A percentile compares a stretch with the other conserved stretches of the same genome.
phyloP scores from a whole-genome alignment of 2,797 vertebrate species.

The Cryptoprocta ferox region DNA sequence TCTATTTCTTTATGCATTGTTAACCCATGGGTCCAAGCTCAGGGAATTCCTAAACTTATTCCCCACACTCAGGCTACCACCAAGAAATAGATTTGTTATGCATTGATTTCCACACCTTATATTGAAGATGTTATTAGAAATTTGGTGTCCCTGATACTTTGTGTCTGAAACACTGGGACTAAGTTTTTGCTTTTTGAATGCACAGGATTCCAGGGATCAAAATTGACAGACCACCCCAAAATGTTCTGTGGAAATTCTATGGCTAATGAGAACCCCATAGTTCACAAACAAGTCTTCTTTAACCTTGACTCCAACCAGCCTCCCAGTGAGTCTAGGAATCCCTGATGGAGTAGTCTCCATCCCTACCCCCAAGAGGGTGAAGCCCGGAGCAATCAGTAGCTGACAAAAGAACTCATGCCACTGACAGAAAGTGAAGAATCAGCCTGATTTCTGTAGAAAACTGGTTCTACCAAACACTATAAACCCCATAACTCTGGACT shows the following conservation, averaged over 20 bases:
- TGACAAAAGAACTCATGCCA: background rate
- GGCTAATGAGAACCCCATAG: background rate
- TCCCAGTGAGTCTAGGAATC: background rate
- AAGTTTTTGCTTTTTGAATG: background rate
- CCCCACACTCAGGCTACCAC: background rate
- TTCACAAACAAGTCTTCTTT: background rate
- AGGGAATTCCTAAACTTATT: too few relatives aligned
- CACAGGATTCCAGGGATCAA: background rate
- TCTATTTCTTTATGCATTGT: too few relatives aligned
- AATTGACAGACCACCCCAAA: background rate
- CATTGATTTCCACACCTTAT: background rate
- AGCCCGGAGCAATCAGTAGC: background rate
- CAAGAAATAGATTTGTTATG: background rate
- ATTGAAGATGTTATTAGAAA: background rate
- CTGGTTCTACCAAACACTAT: background rate
- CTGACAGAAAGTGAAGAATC: background rate
- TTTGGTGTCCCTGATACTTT: background rate
- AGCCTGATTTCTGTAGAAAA: background rate
- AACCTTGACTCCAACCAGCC: background rate
- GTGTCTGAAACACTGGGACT: background rate
- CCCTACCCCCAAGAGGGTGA: too few relatives aligned
- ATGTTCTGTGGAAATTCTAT: background rate
- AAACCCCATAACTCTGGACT: background rate
- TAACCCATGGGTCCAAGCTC: too few relatives aligned
- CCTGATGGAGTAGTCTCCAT: background rate